These are phyloP conservation scores for Tetramorium alpestre DNA, from an alignment of 1,140 invertebrate species.

Conservation along the genomic window DNA sequence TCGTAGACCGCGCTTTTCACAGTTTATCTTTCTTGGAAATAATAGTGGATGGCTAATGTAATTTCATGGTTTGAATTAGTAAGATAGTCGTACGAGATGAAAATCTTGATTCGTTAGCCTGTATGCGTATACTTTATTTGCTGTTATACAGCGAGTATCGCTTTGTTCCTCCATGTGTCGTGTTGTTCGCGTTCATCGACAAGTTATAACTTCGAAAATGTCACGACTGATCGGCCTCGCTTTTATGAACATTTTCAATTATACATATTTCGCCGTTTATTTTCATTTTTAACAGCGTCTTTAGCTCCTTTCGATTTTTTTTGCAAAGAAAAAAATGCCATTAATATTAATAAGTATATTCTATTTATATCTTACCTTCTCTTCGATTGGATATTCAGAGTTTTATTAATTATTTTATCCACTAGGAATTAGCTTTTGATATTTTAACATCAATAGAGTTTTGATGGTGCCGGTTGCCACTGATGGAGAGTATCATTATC, in stretches of 20 bases:
- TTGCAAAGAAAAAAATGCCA: neutral
- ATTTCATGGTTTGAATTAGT: neutral
- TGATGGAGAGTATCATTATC: neutral
- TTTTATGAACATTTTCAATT: neutral
- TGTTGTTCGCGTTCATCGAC: neutral
- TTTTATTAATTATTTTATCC: neutral
- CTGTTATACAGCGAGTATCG: constrained; percentile 10
- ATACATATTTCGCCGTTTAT: neutral
- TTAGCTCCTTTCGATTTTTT: neutral
- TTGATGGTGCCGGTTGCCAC: neutral
- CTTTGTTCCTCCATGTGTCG: neutral
- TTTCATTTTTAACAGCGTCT: neutral
- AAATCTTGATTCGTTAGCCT: neutral
- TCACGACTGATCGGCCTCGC: neutral
- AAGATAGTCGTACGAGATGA: neutral
- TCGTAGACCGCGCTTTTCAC: neutral
- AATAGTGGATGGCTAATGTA: neutral
- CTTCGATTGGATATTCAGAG: neutral
- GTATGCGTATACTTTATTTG: neutral
- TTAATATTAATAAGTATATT: neutral
- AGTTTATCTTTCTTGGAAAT: neutral
- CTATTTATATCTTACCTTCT: neutral
- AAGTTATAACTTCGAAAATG: constrained; percentile 35
- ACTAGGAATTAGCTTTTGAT: neutral
- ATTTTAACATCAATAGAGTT: neutral